Evolutionary conservation across 2,797 vertebrate species (phyloP), one percentile per base, ranked within the genome.

Genomic region (Bradypodion pumilum): DNA sequence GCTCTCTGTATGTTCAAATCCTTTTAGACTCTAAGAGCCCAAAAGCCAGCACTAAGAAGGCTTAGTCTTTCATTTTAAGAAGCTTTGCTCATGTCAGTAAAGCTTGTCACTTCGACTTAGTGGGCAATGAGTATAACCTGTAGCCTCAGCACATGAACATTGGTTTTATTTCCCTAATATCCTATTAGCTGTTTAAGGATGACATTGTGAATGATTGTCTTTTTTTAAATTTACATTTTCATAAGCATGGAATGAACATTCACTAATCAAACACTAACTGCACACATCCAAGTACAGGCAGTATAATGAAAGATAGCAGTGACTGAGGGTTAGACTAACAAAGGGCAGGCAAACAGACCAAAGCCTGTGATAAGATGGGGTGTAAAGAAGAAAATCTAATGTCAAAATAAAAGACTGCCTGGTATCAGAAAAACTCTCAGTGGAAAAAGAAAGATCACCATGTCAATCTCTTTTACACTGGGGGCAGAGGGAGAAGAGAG

Each of bases 321-420:
- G 23, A 76, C 42, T 0, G 0, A 12, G 5, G 3, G 8, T 84
- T 83, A 82, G 49, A 74, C 6, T 74, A 82, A 86, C 83, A 2
- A 16, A 83, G 16, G 44, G 9, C 13, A 89, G 29, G 25, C 25
- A 90, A 90, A 87, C 19, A 79, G 42, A 79, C 82, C 72, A 91
- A 90, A 63, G 25, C 7, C 85, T 10, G 85, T 80, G 70, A 74
- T 81, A 89, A 86, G 1, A 32, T 9, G 52, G 40, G 1, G 1
- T 12, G 82, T 52, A 80, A 59, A 46, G 32, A 5, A 77, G 72
- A 46, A 88, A 90, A 85, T 52, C 0, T 25, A 83, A 80, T 74
- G 44, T 85, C 46, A 88, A 86, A 91, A 85, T 88, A 32, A 89
- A 90, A 89, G 81, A 29, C 29, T 89, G 49, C 29, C 86, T 88